Evolutionary conservation across 2,797 vertebrate species (phyloP).

Genomic region (Carcharodon carcharias): DNA sequence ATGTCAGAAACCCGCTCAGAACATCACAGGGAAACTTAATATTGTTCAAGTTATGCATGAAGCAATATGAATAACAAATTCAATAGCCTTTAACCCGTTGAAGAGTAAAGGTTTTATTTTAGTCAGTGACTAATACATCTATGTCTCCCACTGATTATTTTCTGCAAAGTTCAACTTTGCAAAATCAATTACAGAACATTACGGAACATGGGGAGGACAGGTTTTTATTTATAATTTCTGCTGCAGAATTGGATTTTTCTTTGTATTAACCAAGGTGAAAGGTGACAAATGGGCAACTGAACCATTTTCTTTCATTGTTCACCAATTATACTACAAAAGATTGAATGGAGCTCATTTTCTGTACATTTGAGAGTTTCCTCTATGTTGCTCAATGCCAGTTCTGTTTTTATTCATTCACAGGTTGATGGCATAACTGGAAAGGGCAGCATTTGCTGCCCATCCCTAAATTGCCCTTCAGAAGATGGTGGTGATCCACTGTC

Average conservation of each 20-base stretch:
- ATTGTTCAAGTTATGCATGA: not conserved
- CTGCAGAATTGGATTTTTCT: not conserved
- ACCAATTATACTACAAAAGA: not conserved
- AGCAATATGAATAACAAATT: not conserved
- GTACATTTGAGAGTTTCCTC: not conserved
- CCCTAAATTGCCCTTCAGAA: not conserved
- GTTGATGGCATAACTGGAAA: not conserved
- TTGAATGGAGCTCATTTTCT: not conserved
- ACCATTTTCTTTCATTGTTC: not conserved
- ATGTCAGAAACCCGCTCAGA: not conserved
- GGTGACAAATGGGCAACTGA: not conserved
- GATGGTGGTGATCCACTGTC: not conserved
- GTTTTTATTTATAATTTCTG: not conserved
- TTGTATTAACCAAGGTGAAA: not conserved
- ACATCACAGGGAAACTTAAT: not conserved
- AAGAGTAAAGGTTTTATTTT: not conserved
- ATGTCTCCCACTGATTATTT: not conserved
- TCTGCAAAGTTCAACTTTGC: slow-evolving; percentile 6
- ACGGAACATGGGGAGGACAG: not conserved
- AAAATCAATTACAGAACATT: slow-evolving; percentile 27
- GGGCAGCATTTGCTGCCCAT: not conserved
- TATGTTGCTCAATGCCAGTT: not conserved
- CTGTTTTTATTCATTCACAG: not conserved
- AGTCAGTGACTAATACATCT: not conserved
- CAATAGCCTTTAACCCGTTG: not conserved